Evolutionary conservation across 2,888 invertebrate species (phyloP), one percentile per base, ranked within the genome.

Genomic region (Macrosoma leucophasiata): DNA sequence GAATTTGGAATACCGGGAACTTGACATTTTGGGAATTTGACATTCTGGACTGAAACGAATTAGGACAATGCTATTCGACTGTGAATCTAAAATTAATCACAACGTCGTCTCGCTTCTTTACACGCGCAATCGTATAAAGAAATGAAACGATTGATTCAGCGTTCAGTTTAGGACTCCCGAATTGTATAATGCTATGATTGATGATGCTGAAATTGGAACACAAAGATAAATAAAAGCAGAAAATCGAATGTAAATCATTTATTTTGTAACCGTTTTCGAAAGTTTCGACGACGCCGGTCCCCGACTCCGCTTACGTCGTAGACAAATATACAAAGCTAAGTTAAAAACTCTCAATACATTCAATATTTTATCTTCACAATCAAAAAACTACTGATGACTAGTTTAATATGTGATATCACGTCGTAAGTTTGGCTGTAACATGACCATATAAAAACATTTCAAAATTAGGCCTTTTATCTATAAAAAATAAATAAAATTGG

Each of bases 241-340:
- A 28, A 33, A 39, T 44, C 55, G 63, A 72, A 65, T 72, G 65
- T 66, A 73, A 75, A 74, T 68, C 73, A 69, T 74, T 74, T 75
- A 73, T 69, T 66, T 47, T 43, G 48, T 49, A 55, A 50, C 51
- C 43, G 52, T 52, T 55, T 46, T 51, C 42, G 40, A 46, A 43
- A 32, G 33, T 22, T 47, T 33, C 33, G 33, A 33, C n/a, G n/a
- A n/a, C n/a, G 37, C 43, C 31, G 39, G 36, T 39, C 21, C 30
- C 33, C 41, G 33, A 29, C 15, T 32, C 24, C 29, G 25, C 34
- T 36, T 25, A 37, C 46, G 42, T 40, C 43, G 49, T 64, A 58
- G 61, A 68, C 65, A 59, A 54, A 71, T 71, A 68, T 63, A 58
- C 65, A 60, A 72, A 69, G 71, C 71, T 59, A 61, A 59, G 49